Conservation (phyloP, 2,888 invertebrate genomes). For the Glaucopsyche alexis region DNA sequence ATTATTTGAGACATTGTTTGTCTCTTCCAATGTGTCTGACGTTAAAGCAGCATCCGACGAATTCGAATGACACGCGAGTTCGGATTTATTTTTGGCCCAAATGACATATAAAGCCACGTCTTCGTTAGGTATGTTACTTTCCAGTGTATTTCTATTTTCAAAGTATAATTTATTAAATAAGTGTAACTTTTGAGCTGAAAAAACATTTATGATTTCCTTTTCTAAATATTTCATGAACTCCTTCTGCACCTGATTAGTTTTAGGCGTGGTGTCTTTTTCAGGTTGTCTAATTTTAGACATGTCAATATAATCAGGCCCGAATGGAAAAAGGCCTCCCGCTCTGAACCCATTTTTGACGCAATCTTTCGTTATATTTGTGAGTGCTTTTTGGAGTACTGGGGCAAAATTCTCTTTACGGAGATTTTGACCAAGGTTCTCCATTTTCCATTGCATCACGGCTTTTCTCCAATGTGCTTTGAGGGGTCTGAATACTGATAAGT, state of each 20-base stretch:
- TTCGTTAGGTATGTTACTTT: slow-evolving; percentile 32
- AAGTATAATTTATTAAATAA: slow-evolving; percentile 35
- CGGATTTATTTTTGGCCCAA: slow-evolving; percentile 37
- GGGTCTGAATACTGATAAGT: slow-evolving; percentile 25
- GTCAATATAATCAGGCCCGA: slow-evolving; percentile 36
- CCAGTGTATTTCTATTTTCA: slow-evolving; percentile 28
- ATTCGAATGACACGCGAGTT: slow-evolving; percentile 28
- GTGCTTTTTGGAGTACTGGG: slow-evolving; percentile 31
- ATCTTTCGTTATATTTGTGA: slow-evolving; percentile 31
- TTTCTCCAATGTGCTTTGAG: slow-evolving; percentile 30
- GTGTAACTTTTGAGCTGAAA: slow-evolving; percentile 35
- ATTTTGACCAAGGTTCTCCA: slow-evolving; percentile 33
- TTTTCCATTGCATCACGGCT: slow-evolving; percentile 31
- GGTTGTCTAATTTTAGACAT: slow-evolving; percentile 30
- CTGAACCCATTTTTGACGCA: slow-evolving; percentile 36
- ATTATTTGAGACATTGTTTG: slow-evolving; percentile 21
- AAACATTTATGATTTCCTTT: slow-evolving; percentile 34
- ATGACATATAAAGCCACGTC: slow-evolving; percentile 33
- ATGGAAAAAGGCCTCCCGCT: slow-evolving; percentile 35
- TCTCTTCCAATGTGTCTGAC: slow-evolving; percentile 30
- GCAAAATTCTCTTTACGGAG: slow-evolving; percentile 34
- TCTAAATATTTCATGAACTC: slow-evolving; percentile 37
- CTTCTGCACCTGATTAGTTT: slow-evolving; percentile 31
- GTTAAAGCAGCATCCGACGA: slow-evolving; percentile 29
- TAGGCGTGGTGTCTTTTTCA: slow-evolving; percentile 28